Percentiles rank a stretch among this genome's conserved stretches.
Conservation (phyloP, 2,888 invertebrate genomes). For the Ferrisia virgata region DNA sequence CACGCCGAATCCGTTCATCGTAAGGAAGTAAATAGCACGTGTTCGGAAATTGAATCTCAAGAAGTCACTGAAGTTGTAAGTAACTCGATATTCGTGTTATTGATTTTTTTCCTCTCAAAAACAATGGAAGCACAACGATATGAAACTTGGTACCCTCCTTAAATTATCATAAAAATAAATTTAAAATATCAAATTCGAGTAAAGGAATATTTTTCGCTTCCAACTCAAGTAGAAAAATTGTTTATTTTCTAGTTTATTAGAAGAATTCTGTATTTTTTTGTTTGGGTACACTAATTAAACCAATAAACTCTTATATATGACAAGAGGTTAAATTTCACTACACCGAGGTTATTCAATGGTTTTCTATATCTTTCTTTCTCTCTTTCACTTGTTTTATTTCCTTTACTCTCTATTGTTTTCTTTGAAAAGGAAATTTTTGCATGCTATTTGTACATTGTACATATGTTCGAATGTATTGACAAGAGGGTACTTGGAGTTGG, state of each 20-base stretch:
- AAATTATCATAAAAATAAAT: no score
- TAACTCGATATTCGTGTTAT: neutral
- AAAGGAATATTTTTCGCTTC: no score
- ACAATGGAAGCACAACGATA: neutral
- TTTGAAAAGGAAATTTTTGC: neutral
- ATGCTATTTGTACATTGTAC: neutral
- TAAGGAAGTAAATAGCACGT: slow-evolving; percentile 30
- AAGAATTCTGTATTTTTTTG: neutral
- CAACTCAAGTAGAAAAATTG: no score
- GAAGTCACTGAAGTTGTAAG: slow-evolving; percentile 43
- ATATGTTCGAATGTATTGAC: no score
- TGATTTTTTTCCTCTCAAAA: neutral
- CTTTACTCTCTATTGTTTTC: no score
- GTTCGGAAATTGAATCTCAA: slow-evolving; percentile 32
- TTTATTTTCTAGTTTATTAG: neutral
- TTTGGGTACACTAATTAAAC: neutral
- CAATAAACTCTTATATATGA: neutral
- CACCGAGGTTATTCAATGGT: neutral
- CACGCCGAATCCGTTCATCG: slow-evolving; percentile 17
- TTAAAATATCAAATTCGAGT: no score
- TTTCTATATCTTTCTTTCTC: neutral
- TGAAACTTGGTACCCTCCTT: slow-evolving; percentile 32
- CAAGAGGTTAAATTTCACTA: neutral
- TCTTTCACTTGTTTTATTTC: no score
- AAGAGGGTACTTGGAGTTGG: neutral